These are phyloP conservation scores for Toxotes jaculatrix DNA, from an alignment of 2,113 vertebrate species.

Conservation along the genomic window DNA sequence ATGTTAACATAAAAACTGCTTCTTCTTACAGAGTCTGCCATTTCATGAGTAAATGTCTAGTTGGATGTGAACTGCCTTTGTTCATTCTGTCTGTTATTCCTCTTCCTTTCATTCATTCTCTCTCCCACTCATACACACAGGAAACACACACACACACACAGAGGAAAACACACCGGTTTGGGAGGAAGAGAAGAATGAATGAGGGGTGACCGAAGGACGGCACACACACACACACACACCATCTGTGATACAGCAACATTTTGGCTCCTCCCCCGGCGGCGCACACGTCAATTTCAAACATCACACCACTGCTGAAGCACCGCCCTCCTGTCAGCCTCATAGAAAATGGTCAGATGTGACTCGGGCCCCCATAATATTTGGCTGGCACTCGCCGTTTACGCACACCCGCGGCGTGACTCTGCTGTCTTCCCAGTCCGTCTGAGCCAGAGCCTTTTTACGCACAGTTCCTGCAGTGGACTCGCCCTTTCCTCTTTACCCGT, in stretches of 20 bases:
- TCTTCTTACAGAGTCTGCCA: neutral
- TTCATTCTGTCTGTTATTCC: neutral
- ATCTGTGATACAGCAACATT: slow-evolving; percentile 31
- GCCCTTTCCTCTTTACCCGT: neutral
- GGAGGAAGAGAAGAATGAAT: neutral
- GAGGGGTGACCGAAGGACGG: slow-evolving; percentile 10
- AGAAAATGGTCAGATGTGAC: slow-evolving; percentile 51
- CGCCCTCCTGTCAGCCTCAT: slow-evolving; percentile 65
- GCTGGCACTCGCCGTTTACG: slow-evolving; percentile 1
- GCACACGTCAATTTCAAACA: slow-evolving; percentile 67
- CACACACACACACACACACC: slow-evolving; percentile 34
- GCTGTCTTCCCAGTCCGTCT: neutral
- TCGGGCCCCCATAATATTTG: slow-evolving; percentile 21
- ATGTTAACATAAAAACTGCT: neutral
- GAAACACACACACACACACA: neutral
- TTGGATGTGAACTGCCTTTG: neutral
- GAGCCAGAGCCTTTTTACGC: slow-evolving; percentile 11
- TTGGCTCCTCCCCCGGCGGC: slow-evolving; percentile 67
- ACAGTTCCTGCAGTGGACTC: neutral
- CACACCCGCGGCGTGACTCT: neutral
- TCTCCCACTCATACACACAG: neutral
- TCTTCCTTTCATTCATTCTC: neutral
- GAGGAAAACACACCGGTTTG: neutral
- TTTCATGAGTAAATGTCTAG: neutral
- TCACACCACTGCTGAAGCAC: slow-evolving; percentile 82